These are phyloP conservation scores for Hydropsyche tenuis DNA, from an alignment of 1,140 invertebrate species.

Conservation along the genomic window DNA sequence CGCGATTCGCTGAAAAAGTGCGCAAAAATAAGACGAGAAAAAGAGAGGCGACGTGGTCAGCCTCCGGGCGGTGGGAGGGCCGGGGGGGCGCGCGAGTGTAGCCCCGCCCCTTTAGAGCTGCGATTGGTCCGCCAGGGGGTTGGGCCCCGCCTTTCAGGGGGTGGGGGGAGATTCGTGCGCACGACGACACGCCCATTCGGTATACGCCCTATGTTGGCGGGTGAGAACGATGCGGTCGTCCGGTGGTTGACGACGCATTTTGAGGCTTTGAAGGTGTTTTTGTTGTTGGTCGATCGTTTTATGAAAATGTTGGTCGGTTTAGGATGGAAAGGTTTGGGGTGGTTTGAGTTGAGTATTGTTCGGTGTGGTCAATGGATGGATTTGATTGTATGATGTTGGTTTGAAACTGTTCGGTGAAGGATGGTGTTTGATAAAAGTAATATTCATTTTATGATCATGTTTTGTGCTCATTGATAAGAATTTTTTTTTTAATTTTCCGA, in stretches of 20 bases:
- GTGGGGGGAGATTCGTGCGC: no score
- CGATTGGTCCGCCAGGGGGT: slow-evolving; percentile 38
- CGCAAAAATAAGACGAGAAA: slow-evolving; percentile 42
- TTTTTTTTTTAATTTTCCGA: no score
- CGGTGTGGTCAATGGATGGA: no score
- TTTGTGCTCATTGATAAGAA: no score
- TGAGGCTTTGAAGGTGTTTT: not conserved
- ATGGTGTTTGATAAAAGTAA: no score
- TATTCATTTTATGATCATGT: no score
- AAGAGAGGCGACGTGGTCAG: slow-evolving; percentile 35
- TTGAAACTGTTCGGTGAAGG: no score
- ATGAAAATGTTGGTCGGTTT: no score
- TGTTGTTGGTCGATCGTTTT: no score
- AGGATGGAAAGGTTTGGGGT: no score
- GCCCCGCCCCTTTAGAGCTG: slow-evolving; percentile 22
- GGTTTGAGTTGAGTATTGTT: no score
- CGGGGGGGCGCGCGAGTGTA: not conserved
- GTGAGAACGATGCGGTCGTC: slow-evolving; percentile 12
- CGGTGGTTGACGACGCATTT: slow-evolving; percentile 32
- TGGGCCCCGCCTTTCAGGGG: not conserved
- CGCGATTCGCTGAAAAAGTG: slow-evolving; percentile 46
- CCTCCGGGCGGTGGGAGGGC: slow-evolving; percentile 16
- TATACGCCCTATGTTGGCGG: slow-evolving; percentile 22
- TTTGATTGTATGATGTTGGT: no score
- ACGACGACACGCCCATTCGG: slow-evolving; percentile 46